Evolutionary conservation across 2,888 invertebrate genomes (phyloP).

Genomic region (Torymus aiolomorphi): DNA sequence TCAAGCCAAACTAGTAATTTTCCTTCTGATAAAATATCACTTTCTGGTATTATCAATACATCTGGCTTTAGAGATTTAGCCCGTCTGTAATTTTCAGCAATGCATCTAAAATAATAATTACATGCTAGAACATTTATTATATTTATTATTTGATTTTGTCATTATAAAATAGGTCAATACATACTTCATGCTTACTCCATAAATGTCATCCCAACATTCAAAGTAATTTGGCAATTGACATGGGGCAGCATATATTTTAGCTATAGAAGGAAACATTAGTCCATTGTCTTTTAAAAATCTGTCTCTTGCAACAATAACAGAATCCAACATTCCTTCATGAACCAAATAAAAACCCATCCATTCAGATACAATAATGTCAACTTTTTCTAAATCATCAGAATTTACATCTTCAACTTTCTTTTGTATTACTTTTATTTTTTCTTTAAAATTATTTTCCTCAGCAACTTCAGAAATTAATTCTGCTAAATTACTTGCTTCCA

Average conservation of each 20-base stretch:
- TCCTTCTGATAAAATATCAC: constrained; percentile 81
- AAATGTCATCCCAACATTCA: constrained; percentile 87
- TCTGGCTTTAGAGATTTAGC: constrained; percentile 83
- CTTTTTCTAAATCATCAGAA: constrained; percentile 81
- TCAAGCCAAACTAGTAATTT: constrained; percentile 83
- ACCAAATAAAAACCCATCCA: constrained; percentile 99
- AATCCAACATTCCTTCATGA: constrained; percentile 97
- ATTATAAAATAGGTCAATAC: neutral
- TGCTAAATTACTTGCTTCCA: constrained; percentile 87
- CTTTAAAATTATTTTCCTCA: constrained; percentile 83
- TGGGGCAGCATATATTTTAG: constrained; percentile 81
- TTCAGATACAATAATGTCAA: constrained; percentile 94
- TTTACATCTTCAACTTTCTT: constrained; percentile 86
- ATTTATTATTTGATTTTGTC: too few relatives aligned
- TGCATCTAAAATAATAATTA: constrained; percentile 67
- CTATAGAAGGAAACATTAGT: constrained; percentile 85
- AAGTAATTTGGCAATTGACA: constrained; percentile 81
- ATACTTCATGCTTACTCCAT: constrained; percentile 86
- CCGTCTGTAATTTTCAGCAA: constrained; percentile 80
- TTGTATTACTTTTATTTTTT: constrained; percentile 85
- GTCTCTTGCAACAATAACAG: constrained; percentile 89
- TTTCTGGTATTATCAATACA: constrained; percentile 78
- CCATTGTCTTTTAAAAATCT: constrained; percentile 86
- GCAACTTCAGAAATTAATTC: constrained; percentile 81
- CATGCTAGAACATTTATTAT: too few relatives aligned